phyloP scores from a whole-genome alignment of 1,140 invertebrate genomes.

The Aculops lycopersici region DNA sequence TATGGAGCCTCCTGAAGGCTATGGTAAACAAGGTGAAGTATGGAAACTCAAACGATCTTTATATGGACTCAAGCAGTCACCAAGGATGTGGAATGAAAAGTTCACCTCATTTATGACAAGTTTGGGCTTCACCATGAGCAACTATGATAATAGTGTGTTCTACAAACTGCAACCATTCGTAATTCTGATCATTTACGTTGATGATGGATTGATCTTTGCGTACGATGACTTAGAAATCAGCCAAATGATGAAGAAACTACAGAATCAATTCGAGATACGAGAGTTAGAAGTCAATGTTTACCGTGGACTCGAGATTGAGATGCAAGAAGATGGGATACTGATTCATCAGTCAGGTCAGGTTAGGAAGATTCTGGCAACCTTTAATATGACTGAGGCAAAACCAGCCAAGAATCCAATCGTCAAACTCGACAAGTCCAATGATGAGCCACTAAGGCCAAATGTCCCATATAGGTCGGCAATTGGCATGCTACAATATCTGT shows the following conservation, averaged over 20 bases:
- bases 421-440: no score
- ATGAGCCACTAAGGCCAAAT: no score
- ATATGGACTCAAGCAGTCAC: constrained; percentile 18
- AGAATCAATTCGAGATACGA: constrained; percentile 2
- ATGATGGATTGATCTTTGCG: constrained; percentile 9
- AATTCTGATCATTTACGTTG: constrained; percentile 10
- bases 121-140: constrained; percentile 1
- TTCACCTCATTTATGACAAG: constrained; percentile 4
- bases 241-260: background rate
- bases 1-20: constrained; percentile 17
- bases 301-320: constrained; percentile 9
- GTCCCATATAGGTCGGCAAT: constrained; percentile 9
- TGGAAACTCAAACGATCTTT: constrained; percentile 14
- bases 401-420: background rate
- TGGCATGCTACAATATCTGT: constrained; percentile 6
- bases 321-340: background rate
- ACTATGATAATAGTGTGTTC: background rate
- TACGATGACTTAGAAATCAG: constrained; percentile 1
- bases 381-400: constrained; percentile 6
- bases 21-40: constrained; percentile 10
- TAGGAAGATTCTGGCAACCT: constrained; percentile 6
- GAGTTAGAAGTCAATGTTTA: constrained; percentile 4
- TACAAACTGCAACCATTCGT: background rate
- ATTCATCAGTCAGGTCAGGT: constrained; percentile 4
- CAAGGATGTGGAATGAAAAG: constrained; percentile 15